Conservation (phyloP, 2,888 invertebrate species). For the Epistrophe eligans region DNA sequence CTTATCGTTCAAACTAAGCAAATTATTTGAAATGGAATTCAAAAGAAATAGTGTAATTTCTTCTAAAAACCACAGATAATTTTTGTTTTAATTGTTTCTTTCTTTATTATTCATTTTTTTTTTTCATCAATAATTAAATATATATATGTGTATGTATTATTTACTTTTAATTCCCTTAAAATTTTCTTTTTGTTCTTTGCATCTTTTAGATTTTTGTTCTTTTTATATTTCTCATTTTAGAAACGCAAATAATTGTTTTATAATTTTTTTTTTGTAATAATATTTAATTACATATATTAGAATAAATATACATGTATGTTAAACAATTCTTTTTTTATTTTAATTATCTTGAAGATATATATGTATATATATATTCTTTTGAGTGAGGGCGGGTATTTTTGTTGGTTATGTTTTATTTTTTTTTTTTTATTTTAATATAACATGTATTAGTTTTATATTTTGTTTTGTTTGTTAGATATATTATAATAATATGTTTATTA, state of each 20-base stretch:
- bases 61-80: neutral
- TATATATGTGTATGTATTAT: slow-evolving; percentile 65
- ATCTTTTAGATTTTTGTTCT: slow-evolving; percentile 52
- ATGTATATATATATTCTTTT: slow-evolving; percentile 38
- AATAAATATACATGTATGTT: slow-evolving; percentile 61
- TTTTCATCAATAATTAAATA: slow-evolving; percentile 64
- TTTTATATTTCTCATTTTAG: slow-evolving; percentile 38
- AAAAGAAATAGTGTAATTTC: neutral
- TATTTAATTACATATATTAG: slow-evolving; percentile 66
- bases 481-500: slow-evolving; percentile 51
- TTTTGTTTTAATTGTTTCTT: slow-evolving; percentile 46
- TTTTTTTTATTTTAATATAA: slow-evolving; percentile 43
- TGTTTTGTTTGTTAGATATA: slow-evolving; percentile 48
- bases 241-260: slow-evolving; percentile 55
- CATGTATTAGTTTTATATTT: slow-evolving; percentile 39
- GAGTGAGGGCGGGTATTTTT: slow-evolving; percentile 69
- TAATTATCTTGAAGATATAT: slow-evolving; percentile 60
- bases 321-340: slow-evolving; percentile 44
- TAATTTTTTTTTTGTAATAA: slow-evolving; percentile 38
- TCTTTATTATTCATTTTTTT: slow-evolving; percentile 47
- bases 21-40: neutral
- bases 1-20: neutral
- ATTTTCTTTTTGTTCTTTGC: slow-evolving; percentile 49
- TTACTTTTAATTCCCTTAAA: slow-evolving; percentile 67
- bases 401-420: slow-evolving; percentile 56